Evolutionary conservation across 2,888 invertebrate species (phyloP).

Genomic region (Eupithecia subfuscata): DNA sequence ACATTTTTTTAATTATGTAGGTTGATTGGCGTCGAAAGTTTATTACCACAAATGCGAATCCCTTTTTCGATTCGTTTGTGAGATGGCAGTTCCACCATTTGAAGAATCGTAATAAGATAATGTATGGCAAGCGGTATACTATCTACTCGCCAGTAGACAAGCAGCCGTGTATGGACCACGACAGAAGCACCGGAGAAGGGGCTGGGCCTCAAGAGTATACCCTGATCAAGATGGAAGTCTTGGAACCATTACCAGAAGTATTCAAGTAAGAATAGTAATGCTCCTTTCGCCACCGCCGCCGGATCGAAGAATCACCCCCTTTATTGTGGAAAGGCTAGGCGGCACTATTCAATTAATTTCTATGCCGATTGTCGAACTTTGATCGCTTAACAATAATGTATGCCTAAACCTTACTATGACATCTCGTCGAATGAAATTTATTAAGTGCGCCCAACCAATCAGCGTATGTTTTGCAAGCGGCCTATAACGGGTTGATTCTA

Average conservation of each 20-base stretch:
- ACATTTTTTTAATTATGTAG: constrained; percentile 81
- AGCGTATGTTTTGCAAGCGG: background rate
- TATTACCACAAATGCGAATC: constrained; percentile 98
- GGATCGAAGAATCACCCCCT: background rate
- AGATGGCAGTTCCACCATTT: constrained; percentile 97
- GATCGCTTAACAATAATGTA: background rate
- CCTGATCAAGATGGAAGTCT: constrained; percentile 95
- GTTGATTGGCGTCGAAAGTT: constrained; percentile 99
- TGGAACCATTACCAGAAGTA: constrained; percentile 88
- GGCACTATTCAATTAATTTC: background rate
- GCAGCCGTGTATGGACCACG: constrained; percentile 99
- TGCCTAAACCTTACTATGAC: background rate
- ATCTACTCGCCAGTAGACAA: constrained; percentile 98
- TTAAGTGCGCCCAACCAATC: background rate
- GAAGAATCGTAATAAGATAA: constrained; percentile 93
- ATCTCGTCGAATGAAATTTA: background rate
- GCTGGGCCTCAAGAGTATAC: constrained; percentile 99
- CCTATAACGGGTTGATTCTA: background rate
- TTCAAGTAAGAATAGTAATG: constrained; percentile 82
- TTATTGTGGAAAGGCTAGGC: background rate
- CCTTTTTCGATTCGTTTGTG: constrained; percentile 98
- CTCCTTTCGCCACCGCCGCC: background rate
- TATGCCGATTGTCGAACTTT: background rate
- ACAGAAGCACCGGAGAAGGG: constrained; percentile 97
- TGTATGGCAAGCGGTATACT: constrained; percentile 98